These are phyloP conservation scores for Coregonus sp. DNA, from an alignment of 2,797 vertebrate genomes.

Conservation along the genomic window DNA sequence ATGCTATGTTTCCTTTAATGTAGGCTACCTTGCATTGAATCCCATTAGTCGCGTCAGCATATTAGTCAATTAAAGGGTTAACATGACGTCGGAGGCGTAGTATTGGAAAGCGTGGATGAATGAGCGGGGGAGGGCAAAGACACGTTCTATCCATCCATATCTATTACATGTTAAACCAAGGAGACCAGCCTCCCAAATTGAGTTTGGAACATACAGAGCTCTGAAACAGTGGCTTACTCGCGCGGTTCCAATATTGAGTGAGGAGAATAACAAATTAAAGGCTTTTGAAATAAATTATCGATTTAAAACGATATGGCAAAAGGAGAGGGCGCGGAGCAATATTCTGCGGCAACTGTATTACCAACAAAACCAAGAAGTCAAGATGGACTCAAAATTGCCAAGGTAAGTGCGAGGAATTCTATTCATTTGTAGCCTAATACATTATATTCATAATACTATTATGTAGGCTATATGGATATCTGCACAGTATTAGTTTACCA, in stretches of 20 bases:
- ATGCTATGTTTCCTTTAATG: no score
- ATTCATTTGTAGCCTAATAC: not conserved
- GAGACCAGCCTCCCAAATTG: not conserved
- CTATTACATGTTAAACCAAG: not conserved
- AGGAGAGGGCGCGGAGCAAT: conserved; percentile 69
- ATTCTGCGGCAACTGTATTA: conserved; percentile 49
- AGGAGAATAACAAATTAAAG: not conserved
- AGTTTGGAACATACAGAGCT: not conserved
- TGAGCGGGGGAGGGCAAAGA: not conserved
- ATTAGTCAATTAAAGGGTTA: conserved; percentile 7
- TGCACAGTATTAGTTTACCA: no score
- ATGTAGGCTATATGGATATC: no score
- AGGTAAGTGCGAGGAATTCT: conserved; percentile 53
- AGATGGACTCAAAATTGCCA: conserved; percentile 48
- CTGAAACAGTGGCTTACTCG: not conserved
- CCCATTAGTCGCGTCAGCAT: not conserved
- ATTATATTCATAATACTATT: not conserved
- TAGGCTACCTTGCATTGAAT: not conserved
- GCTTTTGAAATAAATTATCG: not conserved
- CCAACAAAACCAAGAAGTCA: conserved; percentile 51
- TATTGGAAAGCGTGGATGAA: not conserved
- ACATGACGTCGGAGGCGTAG: conserved; percentile 1
- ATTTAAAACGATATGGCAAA: conserved; percentile 59
- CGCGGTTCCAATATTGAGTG: not conserved
- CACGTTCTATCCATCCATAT: no score